These are phyloP conservation scores for Drosophila baimaii DNA, from an alignment of 1,140 invertebrate genomes.

Conservation along the genomic window DNA sequence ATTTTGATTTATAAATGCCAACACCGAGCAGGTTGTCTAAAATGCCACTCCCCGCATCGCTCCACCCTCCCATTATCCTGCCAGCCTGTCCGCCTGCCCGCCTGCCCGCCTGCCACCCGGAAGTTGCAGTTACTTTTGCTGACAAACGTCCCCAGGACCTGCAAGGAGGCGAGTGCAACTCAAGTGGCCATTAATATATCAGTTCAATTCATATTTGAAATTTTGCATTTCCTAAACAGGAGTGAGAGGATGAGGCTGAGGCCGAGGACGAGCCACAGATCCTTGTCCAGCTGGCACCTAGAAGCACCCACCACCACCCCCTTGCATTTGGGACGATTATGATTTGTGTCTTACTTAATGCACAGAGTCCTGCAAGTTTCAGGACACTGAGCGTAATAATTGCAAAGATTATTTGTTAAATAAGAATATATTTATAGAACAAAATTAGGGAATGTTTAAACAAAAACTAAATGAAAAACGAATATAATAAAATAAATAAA, in stretches of 20 bases:
- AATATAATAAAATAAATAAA: no score
- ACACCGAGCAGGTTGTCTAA: slow-evolving; percentile 57
- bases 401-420: background rate
- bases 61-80: slow-evolving; percentile 9
- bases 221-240: slow-evolving; percentile 78
- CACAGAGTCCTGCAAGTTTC: slow-evolving; percentile 54
- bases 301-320: background rate
- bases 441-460: background rate
- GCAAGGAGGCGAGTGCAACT: slow-evolving; percentile 48
- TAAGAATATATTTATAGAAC: background rate
- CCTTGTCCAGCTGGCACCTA: slow-evolving; percentile 35
- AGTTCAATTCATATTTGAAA: slow-evolving; percentile 84
- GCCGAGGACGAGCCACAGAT: slow-evolving; percentile 37
- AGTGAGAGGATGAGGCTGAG: slow-evolving; percentile 17
- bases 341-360: slow-evolving; percentile 84
- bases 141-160: slow-evolving; percentile 53
- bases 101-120: slow-evolving; percentile 20
- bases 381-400: slow-evolving; percentile 7
- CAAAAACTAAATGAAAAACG: no score
- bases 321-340: slow-evolving; percentile 68
- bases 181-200: slow-evolving; percentile 83
- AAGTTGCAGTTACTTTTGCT: slow-evolving; percentile 79
- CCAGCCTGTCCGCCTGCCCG: background rate
- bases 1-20: slow-evolving; percentile 83
- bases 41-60: background rate